Evolutionary conservation across 2,888 invertebrate species (phyloP).

Genomic region (Cordilura impudica): DNA sequence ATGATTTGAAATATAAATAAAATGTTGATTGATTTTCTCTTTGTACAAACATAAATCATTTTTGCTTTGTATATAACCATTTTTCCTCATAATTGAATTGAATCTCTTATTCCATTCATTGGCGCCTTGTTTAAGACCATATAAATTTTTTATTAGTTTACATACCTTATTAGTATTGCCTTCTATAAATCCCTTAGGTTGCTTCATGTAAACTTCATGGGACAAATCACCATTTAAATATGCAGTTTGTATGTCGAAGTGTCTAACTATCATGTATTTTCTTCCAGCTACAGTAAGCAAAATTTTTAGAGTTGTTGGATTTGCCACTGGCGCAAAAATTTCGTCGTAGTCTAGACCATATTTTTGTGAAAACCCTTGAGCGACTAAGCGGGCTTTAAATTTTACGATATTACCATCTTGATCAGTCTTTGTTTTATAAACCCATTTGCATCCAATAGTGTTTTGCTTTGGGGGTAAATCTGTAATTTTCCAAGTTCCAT

Average conservation of each 20-base stretch:
- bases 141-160: constrained; percentile 39
- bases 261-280: constrained; percentile 17
- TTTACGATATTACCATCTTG: constrained; percentile 47
- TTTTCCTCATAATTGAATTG: background rate
- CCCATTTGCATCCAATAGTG: constrained; percentile 25
- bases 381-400: constrained; percentile 37
- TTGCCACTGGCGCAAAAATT: constrained; percentile 57
- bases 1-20: constrained; percentile 40
- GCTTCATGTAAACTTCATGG: constrained; percentile 11
- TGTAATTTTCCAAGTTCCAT: constrained; percentile 37
- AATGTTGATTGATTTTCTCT: constrained; percentile 17
- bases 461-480: background rate
- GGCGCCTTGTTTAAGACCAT: constrained; percentile 46
- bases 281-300: constrained; percentile 41
- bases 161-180: background rate
- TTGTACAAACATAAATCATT: constrained; percentile 50
- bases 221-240: constrained; percentile 5
- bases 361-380: constrained; percentile 21
- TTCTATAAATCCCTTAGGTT: background rate
- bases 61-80: constrained; percentile 27
- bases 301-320: constrained; percentile 50
- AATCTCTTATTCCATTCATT: constrained; percentile 6
- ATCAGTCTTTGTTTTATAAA: too few relatives aligned
- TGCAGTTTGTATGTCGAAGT: constrained; percentile 16
- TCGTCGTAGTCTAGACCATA: constrained; percentile 18